Base-by-base conservation (phyloP, 1,140 invertebrate genomes). In the Thaumetopoea pityocampa region DNA sequence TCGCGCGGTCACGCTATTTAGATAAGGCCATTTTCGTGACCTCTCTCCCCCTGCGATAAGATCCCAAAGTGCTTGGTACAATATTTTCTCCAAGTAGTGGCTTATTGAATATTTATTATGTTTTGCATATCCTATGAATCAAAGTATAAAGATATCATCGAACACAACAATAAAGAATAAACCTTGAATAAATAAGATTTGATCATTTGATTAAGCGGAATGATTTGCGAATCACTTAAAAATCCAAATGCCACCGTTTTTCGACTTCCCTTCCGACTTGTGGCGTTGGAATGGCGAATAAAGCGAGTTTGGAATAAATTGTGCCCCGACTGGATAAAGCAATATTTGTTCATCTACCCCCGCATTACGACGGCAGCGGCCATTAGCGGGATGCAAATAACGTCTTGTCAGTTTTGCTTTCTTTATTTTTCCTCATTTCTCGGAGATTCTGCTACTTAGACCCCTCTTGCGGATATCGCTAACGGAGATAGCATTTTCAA, bases 321-420 rank as follows among this genome's bases (percentile, higher is more conserved):
- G 73, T 69, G 58, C 27, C 37, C 24, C 56, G 67, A 69, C 66
- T 78, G 80, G 77, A 81, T 81, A 79, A 84, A 81, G 77, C 76
- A 80, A 81, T 84, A 84, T 84, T 84, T 84, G 80, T 81, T 79
- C 73, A 74, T 72, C 72, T 80, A 73, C 80, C 74, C 79, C 72
- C 74, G 74, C 74, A 78, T 79, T 80, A 81, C 74, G 76, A 41
- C 57, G 64, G 66, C 60, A 59, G 60, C 65, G 55, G 63, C 77
- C 80, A 84, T 84, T 84, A 84, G 76, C 67, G 76, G 59, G 73
- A 81, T 81, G 77, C 80, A 81, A 81, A 84, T 84, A 84, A 77
- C 77, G 76, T 84, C 80, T 84, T 79, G 74, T 84, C 76, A 78
- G 80, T 80, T 83, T 78, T 71, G 70, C 74, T 80, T n/a, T 81